These are phyloP conservation scores for Anabacerthia variegaticeps DNA, from an alignment of 2,797 vertebrate genomes.

Conservation along the genomic window DNA sequence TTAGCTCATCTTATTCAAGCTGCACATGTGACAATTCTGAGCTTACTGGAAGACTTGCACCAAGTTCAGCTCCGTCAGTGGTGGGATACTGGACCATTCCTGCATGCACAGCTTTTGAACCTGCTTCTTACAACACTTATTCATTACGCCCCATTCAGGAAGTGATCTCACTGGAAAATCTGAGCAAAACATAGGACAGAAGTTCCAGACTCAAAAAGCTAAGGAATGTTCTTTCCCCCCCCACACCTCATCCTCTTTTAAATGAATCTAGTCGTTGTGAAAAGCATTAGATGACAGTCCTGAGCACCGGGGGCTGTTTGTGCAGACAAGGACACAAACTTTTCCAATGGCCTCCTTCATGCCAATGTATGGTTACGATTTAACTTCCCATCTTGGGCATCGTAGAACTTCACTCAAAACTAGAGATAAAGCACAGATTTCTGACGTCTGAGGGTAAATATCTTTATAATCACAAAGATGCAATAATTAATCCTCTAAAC, in stretches of 20 bases:
- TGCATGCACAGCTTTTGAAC: neutral
- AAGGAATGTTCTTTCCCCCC: neutral
- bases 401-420: neutral
- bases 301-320: neutral
- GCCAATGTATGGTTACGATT: neutral
- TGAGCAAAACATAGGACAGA: conserved; percentile 41
- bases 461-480: neutral
- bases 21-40: neutral
- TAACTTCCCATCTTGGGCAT: neutral
- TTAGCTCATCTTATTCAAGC: neutral
- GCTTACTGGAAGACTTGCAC: neutral
- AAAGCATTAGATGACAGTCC: neutral
- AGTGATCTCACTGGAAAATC: conserved; percentile 60
- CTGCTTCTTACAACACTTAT: conserved; percentile 17
- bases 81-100: neutral
- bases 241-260: neutral
- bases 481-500: neutral
- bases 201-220: conserved; percentile 42
- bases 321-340: neutral
- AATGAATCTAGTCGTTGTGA: neutral
- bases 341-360: neutral
- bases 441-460: neutral
- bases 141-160: conserved; percentile 26
- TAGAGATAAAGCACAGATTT: neutral
- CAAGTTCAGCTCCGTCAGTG: neutral